Conservation (phyloP, 2,888 invertebrate genomes). For the Chaetoderma sp. region DNA sequence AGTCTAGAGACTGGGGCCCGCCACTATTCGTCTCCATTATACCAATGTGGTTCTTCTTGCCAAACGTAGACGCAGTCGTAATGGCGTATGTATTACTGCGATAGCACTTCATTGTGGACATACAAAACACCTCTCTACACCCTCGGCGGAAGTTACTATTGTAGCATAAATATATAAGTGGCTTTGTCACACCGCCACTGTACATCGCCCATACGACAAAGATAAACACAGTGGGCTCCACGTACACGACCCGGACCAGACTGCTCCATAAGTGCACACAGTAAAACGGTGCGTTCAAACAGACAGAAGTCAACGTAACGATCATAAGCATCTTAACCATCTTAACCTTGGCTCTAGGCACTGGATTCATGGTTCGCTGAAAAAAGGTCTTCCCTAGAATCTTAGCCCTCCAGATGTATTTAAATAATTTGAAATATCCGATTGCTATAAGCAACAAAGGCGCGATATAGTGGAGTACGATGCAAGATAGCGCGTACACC, state of each 20-base stretch:
- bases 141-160: constrained; percentile 68
- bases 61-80: constrained; percentile 59
- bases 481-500: constrained; percentile 42
- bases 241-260: constrained; percentile 18
- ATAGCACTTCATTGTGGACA: constrained; percentile 64
- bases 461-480: constrained; percentile 43
- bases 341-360: constrained; percentile 64
- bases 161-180: constrained; percentile 56
- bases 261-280: constrained; percentile 45
- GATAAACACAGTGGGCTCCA: constrained; percentile 42
- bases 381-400: constrained; percentile 40
- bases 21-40: constrained; percentile 44
- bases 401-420: constrained; percentile 55
- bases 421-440: constrained; percentile 49
- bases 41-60: constrained; percentile 63
- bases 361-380: constrained; percentile 57
- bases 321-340: constrained; percentile 65
- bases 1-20: constrained; percentile 22
- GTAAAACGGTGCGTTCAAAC: constrained; percentile 46
- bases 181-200: constrained; percentile 49
- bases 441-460: constrained; percentile 45
- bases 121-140: constrained; percentile 64
- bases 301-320: constrained; percentile 40
- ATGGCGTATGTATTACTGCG: constrained; percentile 62
- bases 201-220: constrained; percentile 43